These are phyloP conservation scores for Dexiosoma caninum DNA, from an alignment of 2,888 invertebrate species.

Conservation along the genomic window DNA sequence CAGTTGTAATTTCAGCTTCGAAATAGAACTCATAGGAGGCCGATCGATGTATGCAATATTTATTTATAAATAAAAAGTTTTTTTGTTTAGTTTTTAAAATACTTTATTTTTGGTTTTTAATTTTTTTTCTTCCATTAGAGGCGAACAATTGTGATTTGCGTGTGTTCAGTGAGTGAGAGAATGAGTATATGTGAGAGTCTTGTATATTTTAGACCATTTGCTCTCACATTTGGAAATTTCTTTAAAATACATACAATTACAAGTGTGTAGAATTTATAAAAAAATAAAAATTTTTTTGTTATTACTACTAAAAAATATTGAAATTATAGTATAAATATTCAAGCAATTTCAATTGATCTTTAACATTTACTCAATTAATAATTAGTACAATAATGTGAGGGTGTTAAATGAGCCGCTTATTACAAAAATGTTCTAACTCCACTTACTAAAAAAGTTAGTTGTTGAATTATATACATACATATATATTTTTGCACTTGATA, in stretches of 20 bases:
- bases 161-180: not conserved
- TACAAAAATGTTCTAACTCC: not conserved
- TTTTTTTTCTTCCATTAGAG: conserved; percentile 21
- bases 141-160: conserved; percentile 23
- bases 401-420: not conserved
- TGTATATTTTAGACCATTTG: not conserved
- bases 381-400: not conserved
- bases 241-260: not conserved
- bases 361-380: not conserved
- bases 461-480: not conserved
- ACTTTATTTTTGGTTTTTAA: conserved; percentile 40
- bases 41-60: too few relatives aligned
- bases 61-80: not conserved
- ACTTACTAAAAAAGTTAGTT: not conserved
- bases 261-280: not conserved
- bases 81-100: conserved; percentile 43
- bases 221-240: not conserved
- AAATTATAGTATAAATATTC: not conserved
- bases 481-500: not conserved
- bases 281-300: not conserved
- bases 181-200: not conserved
- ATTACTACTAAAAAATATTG: not conserved
- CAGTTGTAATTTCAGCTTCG: too few relatives aligned
- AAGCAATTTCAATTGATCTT: not conserved
- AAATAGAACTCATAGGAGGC: too few relatives aligned